phyloP scores from a whole-genome alignment of 2,888 invertebrate genomes.

The Monoplex corrugatus region DNA sequence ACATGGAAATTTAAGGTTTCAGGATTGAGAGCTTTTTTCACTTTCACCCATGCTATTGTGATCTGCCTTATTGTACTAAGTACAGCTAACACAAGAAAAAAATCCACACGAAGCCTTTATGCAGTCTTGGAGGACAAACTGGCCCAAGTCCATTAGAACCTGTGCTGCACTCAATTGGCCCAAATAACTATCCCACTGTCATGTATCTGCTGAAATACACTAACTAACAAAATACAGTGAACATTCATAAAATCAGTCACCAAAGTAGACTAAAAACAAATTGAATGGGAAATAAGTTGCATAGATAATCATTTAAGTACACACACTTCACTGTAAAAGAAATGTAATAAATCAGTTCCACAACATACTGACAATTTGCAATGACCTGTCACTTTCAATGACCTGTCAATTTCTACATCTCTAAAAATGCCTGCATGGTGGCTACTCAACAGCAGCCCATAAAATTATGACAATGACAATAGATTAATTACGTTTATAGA shows the following conservation, averaged over 20 bases:
- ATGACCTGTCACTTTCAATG: not conserved
- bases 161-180: no score
- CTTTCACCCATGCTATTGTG: no score
- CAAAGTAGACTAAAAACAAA: constrained; percentile 10
- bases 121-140: no score
- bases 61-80: no score
- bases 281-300: constrained; percentile 35
- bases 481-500: not conserved
- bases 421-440: no score
- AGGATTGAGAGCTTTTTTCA: no score
- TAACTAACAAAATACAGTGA: constrained; percentile 3
- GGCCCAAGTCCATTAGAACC: no score
- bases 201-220: not conserved
- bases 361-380: not conserved
- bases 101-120: no score
- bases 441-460: no score
- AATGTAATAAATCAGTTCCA: constrained; percentile 6
- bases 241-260: constrained; percentile 29
- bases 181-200: no score
- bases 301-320: constrained; percentile 42
- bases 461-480: not conserved
- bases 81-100: no score
- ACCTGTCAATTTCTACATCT: not conserved
- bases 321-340: constrained; percentile 8
- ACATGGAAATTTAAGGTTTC: no score